These are phyloP conservation scores for Ectropis grisescens DNA, from an alignment of 1,140 invertebrate genomes.

Conservation along the genomic window DNA sequence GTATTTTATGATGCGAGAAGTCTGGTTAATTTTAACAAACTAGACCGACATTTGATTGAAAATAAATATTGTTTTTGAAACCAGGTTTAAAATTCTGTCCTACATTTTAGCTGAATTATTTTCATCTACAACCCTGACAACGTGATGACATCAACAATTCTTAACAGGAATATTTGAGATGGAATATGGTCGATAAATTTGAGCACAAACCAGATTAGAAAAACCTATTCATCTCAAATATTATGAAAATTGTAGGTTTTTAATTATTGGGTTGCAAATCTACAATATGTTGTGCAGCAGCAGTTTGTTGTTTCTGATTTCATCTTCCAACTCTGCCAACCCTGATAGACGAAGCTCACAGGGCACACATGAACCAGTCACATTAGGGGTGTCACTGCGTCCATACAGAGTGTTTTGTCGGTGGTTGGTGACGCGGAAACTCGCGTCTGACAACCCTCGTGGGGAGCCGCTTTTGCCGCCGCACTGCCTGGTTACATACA, in stretches of 20 bases:
- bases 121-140: no score
- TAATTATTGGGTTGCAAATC: background rate
- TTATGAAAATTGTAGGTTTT: background rate
- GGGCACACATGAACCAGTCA: slow-evolving; percentile 16
- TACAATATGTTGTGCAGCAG: background rate
- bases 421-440: slow-evolving; percentile 32
- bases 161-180: no score
- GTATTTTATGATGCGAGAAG: no score
- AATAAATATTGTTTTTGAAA: no score
- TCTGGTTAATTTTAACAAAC: no score
- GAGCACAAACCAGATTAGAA: no score
- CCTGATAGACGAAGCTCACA: slow-evolving; percentile 13
- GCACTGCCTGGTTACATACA: background rate
- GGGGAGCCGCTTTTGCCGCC: slow-evolving; percentile 18
- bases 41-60: no score
- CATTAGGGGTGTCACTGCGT: slow-evolving; percentile 29
- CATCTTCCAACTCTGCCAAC: background rate
- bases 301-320: background rate
- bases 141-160: no score
- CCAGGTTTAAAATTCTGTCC: no score
- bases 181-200: no score
- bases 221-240: no score
- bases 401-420: slow-evolving; percentile 26
- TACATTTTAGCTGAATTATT: no score
- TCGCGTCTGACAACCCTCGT: slow-evolving; percentile 38